phyloP scores from a whole-genome alignment of 1,140 invertebrate species.

The Anastatus disparis region DNA sequence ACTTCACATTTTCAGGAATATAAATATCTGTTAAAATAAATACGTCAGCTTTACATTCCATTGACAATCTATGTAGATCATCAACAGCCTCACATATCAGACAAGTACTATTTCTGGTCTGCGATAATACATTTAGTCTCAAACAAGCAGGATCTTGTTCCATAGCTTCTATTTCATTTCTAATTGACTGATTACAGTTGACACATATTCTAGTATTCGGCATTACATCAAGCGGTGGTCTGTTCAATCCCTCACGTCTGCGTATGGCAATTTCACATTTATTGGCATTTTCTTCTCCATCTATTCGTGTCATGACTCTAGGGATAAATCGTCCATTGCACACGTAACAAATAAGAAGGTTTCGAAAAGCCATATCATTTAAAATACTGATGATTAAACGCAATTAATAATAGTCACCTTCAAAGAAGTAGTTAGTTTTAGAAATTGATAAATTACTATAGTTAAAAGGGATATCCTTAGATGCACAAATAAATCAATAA shows the following conservation, averaged over 20 bases:
- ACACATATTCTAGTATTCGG: constrained; percentile 5
- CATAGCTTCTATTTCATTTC: constrained; percentile 1
- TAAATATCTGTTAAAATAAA: no score
- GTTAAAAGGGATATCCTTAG: no score
- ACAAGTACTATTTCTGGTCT: constrained; percentile 6
- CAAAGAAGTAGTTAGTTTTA: no score
- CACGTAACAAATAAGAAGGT: no score
- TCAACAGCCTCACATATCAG: constrained; percentile 14
- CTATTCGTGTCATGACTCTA: no score
- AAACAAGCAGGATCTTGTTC: constrained; percentile 27
- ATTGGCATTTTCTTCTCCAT: no score
- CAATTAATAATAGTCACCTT: no score
- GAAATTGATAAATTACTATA: no score
- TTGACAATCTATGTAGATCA: constrained; percentile 13
- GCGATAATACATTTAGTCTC: constrained; percentile 27
- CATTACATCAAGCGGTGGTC: constrained; percentile 6
- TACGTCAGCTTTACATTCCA: constrained; percentile 6
- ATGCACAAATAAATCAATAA: no score
- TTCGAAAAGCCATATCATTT: no score
- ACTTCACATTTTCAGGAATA: constrained; percentile 5
- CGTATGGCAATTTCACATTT: background rate
- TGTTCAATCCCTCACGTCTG: constrained; percentile 2
- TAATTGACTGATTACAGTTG: constrained; percentile 24
- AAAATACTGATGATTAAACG: no score
- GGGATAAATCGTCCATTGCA: no score